Conservation (phyloP, 2,113 vertebrate species). For the Crypturellus undulatus region DNA sequence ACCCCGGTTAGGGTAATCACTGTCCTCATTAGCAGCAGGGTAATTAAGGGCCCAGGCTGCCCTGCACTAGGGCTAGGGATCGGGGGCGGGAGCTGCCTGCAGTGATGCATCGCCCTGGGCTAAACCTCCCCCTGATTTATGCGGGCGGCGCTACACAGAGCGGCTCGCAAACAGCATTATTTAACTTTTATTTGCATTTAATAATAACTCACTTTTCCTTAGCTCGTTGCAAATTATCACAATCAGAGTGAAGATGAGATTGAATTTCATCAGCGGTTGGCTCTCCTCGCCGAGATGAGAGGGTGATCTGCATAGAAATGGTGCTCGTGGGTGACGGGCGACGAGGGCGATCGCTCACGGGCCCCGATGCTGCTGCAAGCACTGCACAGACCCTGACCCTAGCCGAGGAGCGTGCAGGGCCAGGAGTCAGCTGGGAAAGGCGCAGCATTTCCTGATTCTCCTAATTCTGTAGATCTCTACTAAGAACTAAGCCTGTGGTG, state of each 20-base stretch:
- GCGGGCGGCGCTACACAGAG: neutral
- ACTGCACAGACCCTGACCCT: too few relatives aligned
- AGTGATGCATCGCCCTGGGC: accelerated
- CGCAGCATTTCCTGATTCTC: too few relatives aligned
- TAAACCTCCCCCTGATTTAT: neutral
- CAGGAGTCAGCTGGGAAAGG: too few relatives aligned
- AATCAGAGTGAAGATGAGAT: neutral
- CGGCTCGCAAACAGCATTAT: conserved; percentile 2
- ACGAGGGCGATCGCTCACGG: neutral
- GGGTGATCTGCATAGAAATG: neutral
- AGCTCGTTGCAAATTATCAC: neutral
- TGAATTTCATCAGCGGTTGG: neutral
- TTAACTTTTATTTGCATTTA: conserved; percentile 41
- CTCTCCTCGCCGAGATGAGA: neutral
- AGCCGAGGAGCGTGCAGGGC: too few relatives aligned
- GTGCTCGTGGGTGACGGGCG: neutral
- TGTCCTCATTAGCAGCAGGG: accelerated
- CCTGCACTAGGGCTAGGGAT: neutral
- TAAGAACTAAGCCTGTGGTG: too few relatives aligned
- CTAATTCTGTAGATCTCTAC: too few relatives aligned
- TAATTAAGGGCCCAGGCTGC: neutral
- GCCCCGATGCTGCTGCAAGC: too few relatives aligned
- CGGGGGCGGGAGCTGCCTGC: neutral
- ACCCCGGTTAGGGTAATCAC: accelerated
- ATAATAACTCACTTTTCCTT: conserved; percentile 21